Base-by-base conservation (phyloP, 2,797 vertebrate genomes). In the Gymnoscopelus braueri region DNA sequence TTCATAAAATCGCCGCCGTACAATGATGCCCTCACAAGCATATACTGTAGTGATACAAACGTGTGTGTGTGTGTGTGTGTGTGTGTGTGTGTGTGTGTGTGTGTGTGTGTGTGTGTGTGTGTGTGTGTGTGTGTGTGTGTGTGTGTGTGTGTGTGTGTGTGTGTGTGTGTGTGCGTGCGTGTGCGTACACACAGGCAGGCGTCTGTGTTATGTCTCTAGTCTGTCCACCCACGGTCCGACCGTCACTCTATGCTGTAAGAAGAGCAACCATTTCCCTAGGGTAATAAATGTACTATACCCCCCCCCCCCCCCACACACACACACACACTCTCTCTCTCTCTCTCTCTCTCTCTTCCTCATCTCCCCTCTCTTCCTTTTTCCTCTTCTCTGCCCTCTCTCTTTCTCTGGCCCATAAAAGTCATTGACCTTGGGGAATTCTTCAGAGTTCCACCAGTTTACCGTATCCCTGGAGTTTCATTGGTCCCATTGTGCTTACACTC, bases 401-500 rank as follows among this genome's bases (percentile, higher is more conserved):
- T 58, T 75, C 50, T 54, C 56, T 7, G 2, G 39, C 79, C 75
- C 72, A 78, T 89, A 87, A 92, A 44, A 92, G 67, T 63, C 72
- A 71, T 70, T 80, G 84, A 87, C 88, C 80, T 80, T 80, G 67
- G 83, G 75, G 39, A 15, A 24, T 59, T 64, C 49, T 53, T 50
- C 50, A 7, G 23, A 84, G 69, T 78, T 87, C 74, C 77, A 69
- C 81, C 68, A 64, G 78, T 86, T 87, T 84, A 82, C 75, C 60
- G 58, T 83, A 77, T 82, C 75, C 83, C 79, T 67, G 73, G 85
- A 80, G 84, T 90, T 90, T 87, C 83, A 86, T 83, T 80, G 86
- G 84, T 80, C 77, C 88, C 78, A 89, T 89, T 88, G 89, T 89
- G 89, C 24, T 8, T 87, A 88, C 77, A 84, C 83, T 84, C 55